Evolutionary conservation across 2,797 vertebrate species (phyloP).

Genomic region (Vireo griseus): DNA sequence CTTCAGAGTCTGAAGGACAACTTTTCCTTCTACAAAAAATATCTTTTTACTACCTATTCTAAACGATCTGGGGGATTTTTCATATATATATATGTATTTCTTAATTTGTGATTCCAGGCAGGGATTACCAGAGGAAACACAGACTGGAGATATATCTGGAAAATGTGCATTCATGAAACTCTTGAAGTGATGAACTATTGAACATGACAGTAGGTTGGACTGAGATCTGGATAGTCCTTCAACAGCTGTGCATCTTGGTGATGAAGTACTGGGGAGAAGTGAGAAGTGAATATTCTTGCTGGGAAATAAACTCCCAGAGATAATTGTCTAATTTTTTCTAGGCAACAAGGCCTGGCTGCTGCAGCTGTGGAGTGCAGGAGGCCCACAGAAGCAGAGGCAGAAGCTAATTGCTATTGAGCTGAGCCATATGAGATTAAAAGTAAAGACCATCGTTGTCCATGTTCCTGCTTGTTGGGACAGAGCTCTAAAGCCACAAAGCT

Average conservation of each 20-base stretch:
- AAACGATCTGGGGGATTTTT: not conserved
- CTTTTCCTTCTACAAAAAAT: not conserved
- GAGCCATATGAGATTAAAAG: conserved; percentile 5
- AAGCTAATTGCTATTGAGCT: conserved; percentile 31
- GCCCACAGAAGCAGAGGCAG: conserved; percentile 58
- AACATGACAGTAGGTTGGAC: conserved; percentile 57
- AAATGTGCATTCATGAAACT: not conserved
- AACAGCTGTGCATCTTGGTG: conserved; percentile 54
- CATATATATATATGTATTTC: not conserved
- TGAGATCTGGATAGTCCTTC: conserved; percentile 60
- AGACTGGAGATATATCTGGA: not conserved
- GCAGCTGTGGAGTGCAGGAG: conserved; percentile 35
- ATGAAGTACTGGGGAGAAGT: conserved; percentile 54
- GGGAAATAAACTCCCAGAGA: conserved; percentile 60
- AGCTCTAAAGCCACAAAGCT: not conserved
- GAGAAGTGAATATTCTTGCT: conserved; percentile 48
- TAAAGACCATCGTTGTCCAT: not conserved
- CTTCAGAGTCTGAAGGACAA: not conserved
- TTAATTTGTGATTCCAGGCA: conserved; percentile 14
- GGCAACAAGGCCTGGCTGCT: conserved; percentile 26
- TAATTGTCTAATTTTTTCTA: conserved; percentile 43
- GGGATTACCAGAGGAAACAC: conserved; percentile 14
- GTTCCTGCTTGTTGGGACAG: not conserved
- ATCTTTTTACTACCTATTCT: not conserved
- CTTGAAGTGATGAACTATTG: conserved; percentile 33